phyloP scores from a whole-genome alignment of 1,140 invertebrate species.

The Drosophila pandora region DNA sequence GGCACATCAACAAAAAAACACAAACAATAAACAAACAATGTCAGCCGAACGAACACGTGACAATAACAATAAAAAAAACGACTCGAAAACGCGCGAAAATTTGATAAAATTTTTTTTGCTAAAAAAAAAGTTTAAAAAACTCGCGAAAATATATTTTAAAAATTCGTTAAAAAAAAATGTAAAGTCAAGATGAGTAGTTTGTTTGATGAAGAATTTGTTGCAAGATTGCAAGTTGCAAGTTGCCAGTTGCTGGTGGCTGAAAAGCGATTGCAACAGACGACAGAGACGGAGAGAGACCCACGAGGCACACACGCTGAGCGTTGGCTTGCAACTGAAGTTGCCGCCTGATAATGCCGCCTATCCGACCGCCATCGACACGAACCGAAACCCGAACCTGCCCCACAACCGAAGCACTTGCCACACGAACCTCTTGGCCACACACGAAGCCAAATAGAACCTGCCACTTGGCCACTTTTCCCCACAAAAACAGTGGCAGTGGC shows the following conservation, averaged over 20 bases:
- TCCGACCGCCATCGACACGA: neutral
- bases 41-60: constrained; percentile 28
- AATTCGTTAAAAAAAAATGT: neutral
- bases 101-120: too few species aligned
- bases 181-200: neutral
- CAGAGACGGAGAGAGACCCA: constrained; percentile 20
- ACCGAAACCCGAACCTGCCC: neutral
- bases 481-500: constrained; percentile 1
- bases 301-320: constrained; percentile 73
- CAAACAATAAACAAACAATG: constrained; percentile 30
- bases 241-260: constrained; percentile 8
- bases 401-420: constrained; percentile 4
- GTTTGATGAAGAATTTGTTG: neutral
- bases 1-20: constrained; percentile 39
- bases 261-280: constrained; percentile 15
- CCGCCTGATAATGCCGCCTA: constrained; percentile 69
- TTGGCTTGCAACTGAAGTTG: constrained; percentile 77
- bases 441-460: constrained; percentile 9
- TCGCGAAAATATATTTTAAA: neutral
- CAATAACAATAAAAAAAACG: constrained; percentile 11
- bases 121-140: neutral
- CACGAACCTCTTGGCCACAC: neutral
- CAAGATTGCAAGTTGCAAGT: neutral
- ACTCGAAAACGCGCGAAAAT: constrained; percentile 34
- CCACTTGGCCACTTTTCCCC: constrained; percentile 64